Evolutionary conservation across 2,113 vertebrate species (phyloP).

Genomic region (Osmerus mordax): DNA sequence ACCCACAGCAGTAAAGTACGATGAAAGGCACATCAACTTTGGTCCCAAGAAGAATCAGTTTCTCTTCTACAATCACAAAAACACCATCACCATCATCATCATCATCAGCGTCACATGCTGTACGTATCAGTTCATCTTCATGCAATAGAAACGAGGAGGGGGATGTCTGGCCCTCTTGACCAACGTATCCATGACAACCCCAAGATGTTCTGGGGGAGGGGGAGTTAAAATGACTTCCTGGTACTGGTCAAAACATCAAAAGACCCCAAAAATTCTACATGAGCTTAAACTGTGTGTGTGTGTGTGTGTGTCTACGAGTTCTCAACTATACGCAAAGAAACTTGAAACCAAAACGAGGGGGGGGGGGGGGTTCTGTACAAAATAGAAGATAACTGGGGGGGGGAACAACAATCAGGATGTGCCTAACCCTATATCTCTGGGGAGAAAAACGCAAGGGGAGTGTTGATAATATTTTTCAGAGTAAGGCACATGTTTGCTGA

Average conservation of each 20-base stretch:
- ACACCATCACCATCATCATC: conserved; percentile 62
- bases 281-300: too few species aligned
- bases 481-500: conserved; percentile 86
- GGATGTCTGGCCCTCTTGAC: background rate
- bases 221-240: background rate
- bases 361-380: too few species aligned
- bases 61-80: conserved; percentile 43
- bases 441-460: conserved; percentile 32
- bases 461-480: conserved; percentile 42
- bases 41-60: conserved; percentile 80
- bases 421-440: conserved; percentile 34
- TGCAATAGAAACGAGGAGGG: background rate
- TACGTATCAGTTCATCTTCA: background rate
- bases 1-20: conserved; percentile 80
- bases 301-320: too few species aligned
- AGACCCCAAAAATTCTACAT: too few species aligned
- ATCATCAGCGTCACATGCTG: conserved; percentile 49
- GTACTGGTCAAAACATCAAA: too few species aligned
- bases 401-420: conserved; percentile 41
- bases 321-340: too few species aligned
- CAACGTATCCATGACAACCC: too few species aligned
- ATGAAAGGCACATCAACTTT: conserved; percentile 98
- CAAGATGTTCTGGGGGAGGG: background rate
- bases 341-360: too few species aligned
- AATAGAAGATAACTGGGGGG: conserved; percentile 3